Evolutionary conservation across 2,888 invertebrate genomes (phyloP).

Genomic region (Drosophila melanocephala): DNA sequence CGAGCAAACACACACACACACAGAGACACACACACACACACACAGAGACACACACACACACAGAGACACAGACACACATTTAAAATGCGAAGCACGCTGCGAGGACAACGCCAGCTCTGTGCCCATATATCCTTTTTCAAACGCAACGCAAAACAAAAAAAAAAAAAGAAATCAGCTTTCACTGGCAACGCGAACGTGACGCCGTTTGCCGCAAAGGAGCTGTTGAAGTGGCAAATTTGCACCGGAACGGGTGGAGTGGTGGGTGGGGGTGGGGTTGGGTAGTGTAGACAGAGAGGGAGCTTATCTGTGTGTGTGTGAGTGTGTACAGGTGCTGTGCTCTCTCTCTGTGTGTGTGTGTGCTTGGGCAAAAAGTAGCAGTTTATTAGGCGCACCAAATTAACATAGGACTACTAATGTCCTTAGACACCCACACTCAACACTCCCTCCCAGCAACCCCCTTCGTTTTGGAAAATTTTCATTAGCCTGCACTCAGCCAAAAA

Average conservation of each 20-base stretch:
- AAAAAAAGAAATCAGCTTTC: slow-evolving; percentile 67
- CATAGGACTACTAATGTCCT: slow-evolving; percentile 73
- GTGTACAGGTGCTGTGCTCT: not conserved
- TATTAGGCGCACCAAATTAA: slow-evolving; percentile 81
- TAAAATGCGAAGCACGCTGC: slow-evolving; percentile 70
- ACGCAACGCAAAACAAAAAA: slow-evolving; percentile 13
- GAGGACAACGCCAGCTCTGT: slow-evolving; percentile 73
- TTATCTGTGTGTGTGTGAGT: not conserved
- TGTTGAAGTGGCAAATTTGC: slow-evolving; percentile 85
- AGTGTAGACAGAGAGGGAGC: not conserved
- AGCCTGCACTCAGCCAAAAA: slow-evolving; percentile 4
- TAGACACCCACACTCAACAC: not conserved
- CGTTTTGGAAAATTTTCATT: slow-evolving; percentile 21
- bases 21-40: not conserved
- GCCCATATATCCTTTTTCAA: slow-evolving; percentile 80
- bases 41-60: slow-evolving; percentile 1
- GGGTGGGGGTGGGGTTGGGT: not conserved
- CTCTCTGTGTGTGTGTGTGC: slow-evolving; percentile 7
- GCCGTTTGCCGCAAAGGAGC: slow-evolving; percentile 83
- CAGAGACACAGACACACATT: slow-evolving; percentile 31
- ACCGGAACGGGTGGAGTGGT: slow-evolving; percentile 15
- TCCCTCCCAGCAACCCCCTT: not conserved
- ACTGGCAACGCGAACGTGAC: slow-evolving; percentile 75
- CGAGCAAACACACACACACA: slow-evolving; percentile 46
- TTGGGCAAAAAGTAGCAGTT: slow-evolving; percentile 74